Base-by-base conservation (phyloP, 2,797 vertebrate genomes). In the Bradypodion ventrale region DNA sequence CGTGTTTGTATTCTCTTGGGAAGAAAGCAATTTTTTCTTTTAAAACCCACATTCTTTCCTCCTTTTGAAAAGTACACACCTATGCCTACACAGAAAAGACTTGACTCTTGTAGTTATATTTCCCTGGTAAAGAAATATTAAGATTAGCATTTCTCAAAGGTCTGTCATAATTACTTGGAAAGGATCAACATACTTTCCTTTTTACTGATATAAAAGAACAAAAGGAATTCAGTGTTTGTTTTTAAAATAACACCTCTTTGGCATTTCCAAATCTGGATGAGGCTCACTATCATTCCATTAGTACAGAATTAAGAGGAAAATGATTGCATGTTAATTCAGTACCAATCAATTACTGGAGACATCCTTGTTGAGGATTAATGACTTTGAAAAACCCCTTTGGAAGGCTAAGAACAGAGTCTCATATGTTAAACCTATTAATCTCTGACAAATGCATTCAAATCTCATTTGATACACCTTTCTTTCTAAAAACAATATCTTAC, bases 401-500 rank as follows among this genome's bases (percentile, higher is more conserved):
- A 66, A 74, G 44, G 1, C 16, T 86, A 77, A 79, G 86, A 2
- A 76, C 15, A 65, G 25, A 74, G 1, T 76, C 0, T 52, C 19
- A 7, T 23, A 68, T 35, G 74, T 78, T 44, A 82, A 69, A 49
- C 29, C 63, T 35, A 1, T 77, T 87, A 76, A 87, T 93, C 86
- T 69, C 7, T 2, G 87, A 19, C 40, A 66, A 90, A 77, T 78
- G 68, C 63, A 73, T 81, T 5, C 29, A 80, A 72, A 6, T 59
- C 0, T 7, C 72, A 82, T 32, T 52, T 86, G 80, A 76, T 88
- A 86, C 89, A 42, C 23, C 5, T 75, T 91, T 42, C 32, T 7
- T 1, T 68, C n/a, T n/a, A n/a, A n/a, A n/a, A 40, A 0, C n/a
- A 59, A 7, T 83, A 88, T 7, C 16, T 23, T 0, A 0, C 0